A percentile compares a stretch with the other conserved stretches of the same genome.
phyloP scores from a whole-genome alignment of 2,113 vertebrate species.

The Sciurus niger region DNA sequence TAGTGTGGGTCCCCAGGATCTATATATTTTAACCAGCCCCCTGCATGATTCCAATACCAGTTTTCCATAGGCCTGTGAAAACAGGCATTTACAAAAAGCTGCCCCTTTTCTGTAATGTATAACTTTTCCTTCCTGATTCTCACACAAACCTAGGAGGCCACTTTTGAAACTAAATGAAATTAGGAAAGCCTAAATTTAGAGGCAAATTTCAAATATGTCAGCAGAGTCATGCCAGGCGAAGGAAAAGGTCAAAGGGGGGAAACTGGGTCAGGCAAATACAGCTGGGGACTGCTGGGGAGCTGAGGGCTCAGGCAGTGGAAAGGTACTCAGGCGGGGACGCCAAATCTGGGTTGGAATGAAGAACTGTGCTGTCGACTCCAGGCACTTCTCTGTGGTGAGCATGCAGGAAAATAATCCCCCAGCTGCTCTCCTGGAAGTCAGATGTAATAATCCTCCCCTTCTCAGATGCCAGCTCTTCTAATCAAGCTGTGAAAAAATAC shows the following conservation, averaged over 20 bases:
- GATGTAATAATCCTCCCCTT: slow-evolving; percentile 41
- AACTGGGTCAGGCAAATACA: not conserved
- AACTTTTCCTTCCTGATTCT: not conserved
- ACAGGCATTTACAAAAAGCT: not conserved
- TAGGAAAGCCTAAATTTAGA: slow-evolving; percentile 51
- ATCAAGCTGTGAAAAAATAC: slow-evolving; percentile 53
- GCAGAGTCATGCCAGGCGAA: not conserved
- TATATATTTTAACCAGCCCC: not conserved
- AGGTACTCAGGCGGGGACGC: not conserved
- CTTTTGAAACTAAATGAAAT: slow-evolving; percentile 26
- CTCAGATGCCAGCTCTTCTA: slow-evolving; percentile 38
- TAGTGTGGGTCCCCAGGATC: not conserved
- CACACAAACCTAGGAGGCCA: not conserved
- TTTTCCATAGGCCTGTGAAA: not conserved
- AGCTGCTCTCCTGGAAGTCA: slow-evolving; percentile 50
- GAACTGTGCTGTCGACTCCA: not conserved
- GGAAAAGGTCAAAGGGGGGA: not conserved
- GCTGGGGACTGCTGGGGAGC: not conserved
- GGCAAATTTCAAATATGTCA: slow-evolving; percentile 45
- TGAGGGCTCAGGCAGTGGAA: not conserved
- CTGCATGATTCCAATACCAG: not conserved
- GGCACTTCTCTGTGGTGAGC: not conserved
- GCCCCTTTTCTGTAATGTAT: not conserved
- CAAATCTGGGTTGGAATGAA: not conserved
- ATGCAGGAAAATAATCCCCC: not conserved